Conservation (phyloP, 2,888 invertebrate species). For the Ochropacha duplaris region DNA sequence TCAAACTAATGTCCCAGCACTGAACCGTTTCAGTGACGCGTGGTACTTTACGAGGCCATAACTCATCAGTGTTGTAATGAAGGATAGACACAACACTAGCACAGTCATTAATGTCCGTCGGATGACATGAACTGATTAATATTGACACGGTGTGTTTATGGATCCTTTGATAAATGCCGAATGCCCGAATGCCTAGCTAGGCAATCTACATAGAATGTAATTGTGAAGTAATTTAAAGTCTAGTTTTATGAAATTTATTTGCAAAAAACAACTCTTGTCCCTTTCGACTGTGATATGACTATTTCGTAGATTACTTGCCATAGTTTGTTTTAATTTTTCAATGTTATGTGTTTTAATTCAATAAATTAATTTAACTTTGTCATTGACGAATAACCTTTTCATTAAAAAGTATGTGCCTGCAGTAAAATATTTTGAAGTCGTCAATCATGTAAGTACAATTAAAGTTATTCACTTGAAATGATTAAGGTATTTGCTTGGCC, state of each 20-base stretch:
- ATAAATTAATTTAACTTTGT: no score
- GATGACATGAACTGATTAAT: conserved; percentile 53
- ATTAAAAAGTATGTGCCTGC: neutral
- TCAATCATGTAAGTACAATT: neutral
- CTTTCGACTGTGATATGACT: no score
- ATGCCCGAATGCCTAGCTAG: neutral
- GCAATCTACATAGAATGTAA: neutral
- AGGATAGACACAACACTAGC: conserved; percentile 64
- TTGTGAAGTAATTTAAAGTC: neutral
- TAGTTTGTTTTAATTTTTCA: no score
- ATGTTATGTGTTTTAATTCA: no score
- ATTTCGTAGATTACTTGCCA: no score
- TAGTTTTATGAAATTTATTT: no score
- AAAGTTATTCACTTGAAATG: neutral
- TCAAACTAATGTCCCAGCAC: conserved; percentile 30
- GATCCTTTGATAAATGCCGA: conserved; percentile 8
- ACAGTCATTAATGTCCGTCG: conserved; percentile 58
- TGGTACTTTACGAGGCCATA: conserved; percentile 63
- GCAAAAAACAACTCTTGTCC: no score
- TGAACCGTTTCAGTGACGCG: conserved; percentile 42
- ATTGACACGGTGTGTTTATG: conserved; percentile 46
- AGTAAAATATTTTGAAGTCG: neutral
- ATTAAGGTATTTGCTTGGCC: neutral
- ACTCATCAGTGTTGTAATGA: conserved; percentile 59
- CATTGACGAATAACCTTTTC: neutral